Percentiles rank a stretch among this genome's conserved stretches.
phyloP scores from a whole-genome alignment of 2,888 invertebrate genomes.

The Hypselothyrea guttata region DNA sequence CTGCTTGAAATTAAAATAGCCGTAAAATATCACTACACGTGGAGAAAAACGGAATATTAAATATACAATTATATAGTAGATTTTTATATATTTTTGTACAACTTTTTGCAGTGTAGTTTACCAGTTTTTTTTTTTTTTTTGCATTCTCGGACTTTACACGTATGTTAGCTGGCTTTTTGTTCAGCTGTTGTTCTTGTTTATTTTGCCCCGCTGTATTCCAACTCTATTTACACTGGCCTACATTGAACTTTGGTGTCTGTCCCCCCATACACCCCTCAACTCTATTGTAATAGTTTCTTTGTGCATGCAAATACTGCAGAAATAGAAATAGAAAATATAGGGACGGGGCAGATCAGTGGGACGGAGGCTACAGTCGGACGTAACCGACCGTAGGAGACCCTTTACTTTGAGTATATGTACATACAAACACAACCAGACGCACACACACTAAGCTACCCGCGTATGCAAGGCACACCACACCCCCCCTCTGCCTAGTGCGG shows the following conservation, averaged over 20 bases:
- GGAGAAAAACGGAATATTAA: no score
- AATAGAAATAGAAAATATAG: constrained; percentile 6
- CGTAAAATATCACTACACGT: constrained; percentile 1
- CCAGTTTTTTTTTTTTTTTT: constrained; percentile 1
- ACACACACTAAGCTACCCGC: no score
- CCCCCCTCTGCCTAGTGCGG: no score
- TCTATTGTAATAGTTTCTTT: constrained; percentile 23
- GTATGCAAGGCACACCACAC: no score
- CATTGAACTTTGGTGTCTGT: constrained; percentile 34
- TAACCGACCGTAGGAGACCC: no score
- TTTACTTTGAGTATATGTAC: no score
- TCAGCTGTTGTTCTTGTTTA: constrained; percentile 1
- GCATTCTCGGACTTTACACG: background rate
- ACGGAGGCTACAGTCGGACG: no score
- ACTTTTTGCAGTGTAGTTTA: background rate
- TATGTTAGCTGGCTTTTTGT: constrained; percentile 13
- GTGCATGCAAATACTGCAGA: constrained; percentile 37
- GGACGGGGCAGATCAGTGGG: constrained; percentile 2
- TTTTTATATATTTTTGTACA: no score
- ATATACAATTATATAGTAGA: no score
- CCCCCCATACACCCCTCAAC: background rate
- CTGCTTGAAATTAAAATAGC: constrained; percentile 16
- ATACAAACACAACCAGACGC: no score
- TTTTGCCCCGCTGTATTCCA: background rate
- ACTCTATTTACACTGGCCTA: constrained; percentile 33